Conservation (phyloP, 1,140 invertebrate genomes). For the Drosophila watanabei region DNA sequence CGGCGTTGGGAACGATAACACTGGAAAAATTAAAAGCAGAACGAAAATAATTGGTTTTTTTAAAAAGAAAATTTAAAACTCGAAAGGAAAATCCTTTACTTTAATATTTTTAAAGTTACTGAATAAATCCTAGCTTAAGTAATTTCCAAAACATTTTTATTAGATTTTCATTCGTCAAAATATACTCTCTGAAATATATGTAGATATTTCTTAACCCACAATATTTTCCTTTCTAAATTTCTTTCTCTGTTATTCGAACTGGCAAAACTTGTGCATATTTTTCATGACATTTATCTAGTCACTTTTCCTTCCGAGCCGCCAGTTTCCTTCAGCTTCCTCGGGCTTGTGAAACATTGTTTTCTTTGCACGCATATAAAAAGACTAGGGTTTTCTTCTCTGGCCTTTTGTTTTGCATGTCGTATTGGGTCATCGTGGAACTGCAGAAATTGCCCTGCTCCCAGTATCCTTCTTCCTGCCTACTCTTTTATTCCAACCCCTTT, state of each 20-base stretch:
- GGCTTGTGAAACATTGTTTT: conserved; percentile 22
- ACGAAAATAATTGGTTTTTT: too few species aligned
- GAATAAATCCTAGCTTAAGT: background rate
- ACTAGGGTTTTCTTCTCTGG: conserved; percentile 3
- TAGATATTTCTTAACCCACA: too few species aligned
- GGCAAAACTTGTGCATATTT: conserved; percentile 74
- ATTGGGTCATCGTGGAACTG: conserved; percentile 53
- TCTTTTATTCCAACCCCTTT: conserved; percentile 23
- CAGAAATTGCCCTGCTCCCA: conserved; percentile 61
- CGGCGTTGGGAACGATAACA: background rate
- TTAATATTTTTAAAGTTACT: background rate
- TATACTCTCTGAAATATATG: background rate
- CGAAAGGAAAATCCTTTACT: too few species aligned
- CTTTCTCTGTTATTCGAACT: conserved; percentile 7
- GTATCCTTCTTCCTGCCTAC: conserved; percentile 1
- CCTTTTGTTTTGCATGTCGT: conserved; percentile 21
- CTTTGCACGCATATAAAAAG: conserved; percentile 28
- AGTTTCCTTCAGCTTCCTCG: conserved; percentile 24
- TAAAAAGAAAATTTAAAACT: too few species aligned
- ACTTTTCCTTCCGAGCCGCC: background rate
- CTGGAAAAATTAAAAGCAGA: background rate
- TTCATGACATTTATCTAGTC: conserved; percentile 35
- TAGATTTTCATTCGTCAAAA: background rate
- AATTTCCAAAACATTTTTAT: background rate
- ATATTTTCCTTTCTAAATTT: background rate